phyloP scores from a whole-genome alignment of 1,140 invertebrate genomes.

The Papilio dardanus region DNA sequence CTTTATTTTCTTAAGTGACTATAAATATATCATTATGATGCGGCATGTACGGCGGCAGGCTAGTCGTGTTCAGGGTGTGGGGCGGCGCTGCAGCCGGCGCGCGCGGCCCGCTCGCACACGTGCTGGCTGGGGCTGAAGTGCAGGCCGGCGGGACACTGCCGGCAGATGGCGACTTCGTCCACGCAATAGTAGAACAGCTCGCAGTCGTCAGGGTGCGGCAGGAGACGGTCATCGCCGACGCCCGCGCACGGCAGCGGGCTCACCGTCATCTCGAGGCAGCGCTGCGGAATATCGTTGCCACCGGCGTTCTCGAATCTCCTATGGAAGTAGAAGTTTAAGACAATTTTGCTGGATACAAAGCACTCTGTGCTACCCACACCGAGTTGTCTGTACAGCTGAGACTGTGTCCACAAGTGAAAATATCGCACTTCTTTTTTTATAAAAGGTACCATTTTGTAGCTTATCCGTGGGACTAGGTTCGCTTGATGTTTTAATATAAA shows the following conservation, averaged over 20 bases:
- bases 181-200: slow-evolving; percentile 82
- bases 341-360: too few relatives aligned
- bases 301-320: neutral
- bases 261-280: slow-evolving; percentile 30
- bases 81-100: slow-evolving; percentile 67
- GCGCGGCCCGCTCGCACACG: slow-evolving; percentile 81
- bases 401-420: too few relatives aligned
- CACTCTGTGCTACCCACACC: too few relatives aligned
- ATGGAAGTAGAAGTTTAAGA: neutral
- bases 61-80: neutral
- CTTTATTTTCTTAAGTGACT: neutral
- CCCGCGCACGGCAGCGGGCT: slow-evolving; percentile 22
- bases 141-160: slow-evolving; percentile 78
- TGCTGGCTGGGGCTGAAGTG: slow-evolving; percentile 80
- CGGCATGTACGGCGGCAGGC: neutral
- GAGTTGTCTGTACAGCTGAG: too few relatives aligned
- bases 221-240: slow-evolving; percentile 42
- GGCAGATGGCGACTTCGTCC: slow-evolving; percentile 53
- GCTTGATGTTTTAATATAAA: too few relatives aligned
- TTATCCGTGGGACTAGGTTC: too few relatives aligned
- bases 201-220: slow-evolving; percentile 79
- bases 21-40: neutral
- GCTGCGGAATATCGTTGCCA: slow-evolving; percentile 1
- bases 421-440: too few relatives aligned
- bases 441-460: too few relatives aligned